Conservation (phyloP, 53 echinoderm and acorn worm genomes). For the Echinometra lucunter region DNA sequence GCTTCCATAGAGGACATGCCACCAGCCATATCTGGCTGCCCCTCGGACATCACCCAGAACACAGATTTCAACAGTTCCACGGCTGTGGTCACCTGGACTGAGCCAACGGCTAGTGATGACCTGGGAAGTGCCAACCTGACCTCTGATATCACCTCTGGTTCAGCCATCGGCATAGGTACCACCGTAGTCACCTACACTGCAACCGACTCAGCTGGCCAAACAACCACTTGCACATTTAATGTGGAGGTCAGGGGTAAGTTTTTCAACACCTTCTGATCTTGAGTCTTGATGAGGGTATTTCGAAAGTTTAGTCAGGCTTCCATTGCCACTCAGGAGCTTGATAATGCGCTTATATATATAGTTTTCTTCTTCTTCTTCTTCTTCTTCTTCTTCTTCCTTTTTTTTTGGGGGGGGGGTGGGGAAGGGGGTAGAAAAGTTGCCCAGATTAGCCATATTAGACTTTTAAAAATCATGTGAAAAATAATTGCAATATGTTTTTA, state of each 20-base stretch:
- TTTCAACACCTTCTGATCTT: too few species aligned
- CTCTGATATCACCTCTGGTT: constrained; percentile 58
- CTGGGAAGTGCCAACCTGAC: neutral
- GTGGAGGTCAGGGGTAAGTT: constrained; percentile 66
- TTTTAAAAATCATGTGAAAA: neutral
- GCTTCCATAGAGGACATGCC: constrained; percentile 38
- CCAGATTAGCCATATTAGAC: neutral
- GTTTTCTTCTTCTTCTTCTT: too few species aligned
- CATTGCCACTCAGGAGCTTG: too few species aligned
- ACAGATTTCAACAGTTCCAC: constrained; percentile 1
- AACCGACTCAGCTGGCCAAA: constrained; percentile 64
- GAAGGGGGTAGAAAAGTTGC: too few species aligned
- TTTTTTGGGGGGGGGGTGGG: too few species aligned
- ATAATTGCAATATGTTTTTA: neutral
- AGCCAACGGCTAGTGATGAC: constrained; percentile 56
- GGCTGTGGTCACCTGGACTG: constrained; percentile 53
- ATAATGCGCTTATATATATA: too few species aligned
- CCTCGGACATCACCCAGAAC: neutral
- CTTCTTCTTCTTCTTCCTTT: too few species aligned
- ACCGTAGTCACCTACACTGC: constrained; percentile 73
- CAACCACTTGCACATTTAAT: constrained; percentile 61
- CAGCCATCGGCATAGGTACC: constrained; percentile 70
- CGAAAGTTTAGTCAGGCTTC: too few species aligned
- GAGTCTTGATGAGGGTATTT: too few species aligned
- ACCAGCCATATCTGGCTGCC: constrained; percentile 43